Evolutionary conservation across 1,140 invertebrate genomes (phyloP).

Genomic region (Diuraphis noxia): DNA sequence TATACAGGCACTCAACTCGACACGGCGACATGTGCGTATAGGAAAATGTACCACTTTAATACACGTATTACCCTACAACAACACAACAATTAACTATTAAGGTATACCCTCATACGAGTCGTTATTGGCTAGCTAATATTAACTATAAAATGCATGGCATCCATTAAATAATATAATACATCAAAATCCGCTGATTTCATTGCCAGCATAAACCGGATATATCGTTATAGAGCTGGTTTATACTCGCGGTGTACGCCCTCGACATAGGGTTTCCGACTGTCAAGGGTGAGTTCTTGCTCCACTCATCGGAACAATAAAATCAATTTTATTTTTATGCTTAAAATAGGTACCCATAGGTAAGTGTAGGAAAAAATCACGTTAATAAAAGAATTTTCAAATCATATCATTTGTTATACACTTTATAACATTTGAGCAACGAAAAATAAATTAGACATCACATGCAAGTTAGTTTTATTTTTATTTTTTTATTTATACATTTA

Average conservation of each 20-base stretch:
- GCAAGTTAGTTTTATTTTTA: background rate
- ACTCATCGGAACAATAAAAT: background rate
- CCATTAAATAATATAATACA: background rate
- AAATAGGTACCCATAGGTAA: no score
- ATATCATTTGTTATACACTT: no score
- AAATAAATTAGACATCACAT: background rate
- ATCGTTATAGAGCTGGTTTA: background rate
- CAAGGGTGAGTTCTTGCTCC: background rate
- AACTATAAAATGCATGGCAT: background rate
- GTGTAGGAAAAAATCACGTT: background rate
- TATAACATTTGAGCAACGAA: background rate
- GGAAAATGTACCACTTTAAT: background rate
- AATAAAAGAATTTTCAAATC: no score
- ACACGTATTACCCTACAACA: no score
- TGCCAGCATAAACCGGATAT: background rate
- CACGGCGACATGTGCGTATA: background rate
- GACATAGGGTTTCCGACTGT: background rate
- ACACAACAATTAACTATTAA: no score
- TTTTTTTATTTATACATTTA: background rate
- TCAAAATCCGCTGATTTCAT: background rate
- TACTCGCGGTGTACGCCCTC: background rate
- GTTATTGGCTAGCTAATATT: background rate
- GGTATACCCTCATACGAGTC: background rate
- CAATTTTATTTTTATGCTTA: background rate
- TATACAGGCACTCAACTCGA: background rate